Percentiles rank a stretch among this genome's conserved stretches.
Conservation (phyloP, 2,888 invertebrate species). For the Cepaea hortensis region DNA sequence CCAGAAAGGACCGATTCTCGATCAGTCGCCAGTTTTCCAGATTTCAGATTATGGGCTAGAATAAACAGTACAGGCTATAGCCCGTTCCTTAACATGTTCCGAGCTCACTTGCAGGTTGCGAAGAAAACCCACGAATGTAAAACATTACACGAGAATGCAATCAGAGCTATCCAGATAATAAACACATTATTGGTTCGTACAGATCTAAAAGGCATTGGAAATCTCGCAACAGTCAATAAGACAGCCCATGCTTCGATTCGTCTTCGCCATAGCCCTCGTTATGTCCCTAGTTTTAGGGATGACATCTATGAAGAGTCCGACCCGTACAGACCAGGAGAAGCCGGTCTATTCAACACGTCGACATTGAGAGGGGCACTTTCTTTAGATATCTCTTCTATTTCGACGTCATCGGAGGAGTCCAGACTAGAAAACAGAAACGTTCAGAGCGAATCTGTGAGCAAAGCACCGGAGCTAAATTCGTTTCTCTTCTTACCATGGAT, state of each 20-base stretch:
- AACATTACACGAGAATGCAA: not conserved
- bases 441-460: too few relatives aligned
- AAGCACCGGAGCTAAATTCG: too few relatives aligned
- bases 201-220: not conserved
- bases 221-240: not conserved
- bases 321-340: too few relatives aligned
- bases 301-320: too few relatives aligned
- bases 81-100: not conserved
- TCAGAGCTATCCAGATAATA: not conserved
- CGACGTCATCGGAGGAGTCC: too few relatives aligned
- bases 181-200: not conserved
- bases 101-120: not conserved
- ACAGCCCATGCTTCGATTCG: not conserved
- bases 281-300: not conserved
- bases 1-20: not conserved
- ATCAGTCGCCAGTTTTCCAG: not conserved
- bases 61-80: not conserved
- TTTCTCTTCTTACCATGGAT: too few relatives aligned
- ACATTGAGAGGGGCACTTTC: too few relatives aligned
- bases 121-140: not conserved
- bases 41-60: slow-evolving; percentile 11
- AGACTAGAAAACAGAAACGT: too few relatives aligned
- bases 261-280: slow-evolving; percentile 19
- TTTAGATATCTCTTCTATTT: too few relatives aligned
- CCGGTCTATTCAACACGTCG: too few relatives aligned